phyloP scores from a whole-genome alignment of 2,113 vertebrate genomes.

The Lophotis ruficrista region DNA sequence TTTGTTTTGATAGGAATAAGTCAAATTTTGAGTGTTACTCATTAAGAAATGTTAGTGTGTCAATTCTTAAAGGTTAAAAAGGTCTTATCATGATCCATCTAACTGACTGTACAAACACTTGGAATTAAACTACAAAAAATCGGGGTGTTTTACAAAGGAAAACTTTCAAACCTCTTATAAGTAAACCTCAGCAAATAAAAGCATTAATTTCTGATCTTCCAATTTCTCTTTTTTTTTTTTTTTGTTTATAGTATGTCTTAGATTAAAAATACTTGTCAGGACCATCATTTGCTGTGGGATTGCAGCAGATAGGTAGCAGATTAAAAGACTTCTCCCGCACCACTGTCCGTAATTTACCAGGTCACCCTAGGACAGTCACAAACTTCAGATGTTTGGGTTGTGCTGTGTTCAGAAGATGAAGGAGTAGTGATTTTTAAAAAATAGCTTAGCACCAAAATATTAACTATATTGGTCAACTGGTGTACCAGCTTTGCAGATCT shows the following conservation, averaged over 20 bases:
- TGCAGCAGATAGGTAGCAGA: not conserved
- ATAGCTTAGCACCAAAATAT: not conserved
- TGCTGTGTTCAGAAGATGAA: not conserved
- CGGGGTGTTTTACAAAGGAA: accelerated
- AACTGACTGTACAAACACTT: not conserved
- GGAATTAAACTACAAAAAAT: not conserved
- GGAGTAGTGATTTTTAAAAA: not conserved
- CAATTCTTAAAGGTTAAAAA: not conserved
- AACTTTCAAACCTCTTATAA: not conserved
- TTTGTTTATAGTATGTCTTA: not conserved
- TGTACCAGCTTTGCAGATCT: not conserved
- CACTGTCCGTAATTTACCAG: not conserved
- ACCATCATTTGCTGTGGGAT: not conserved
- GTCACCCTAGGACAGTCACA: not conserved
- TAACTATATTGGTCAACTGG: not conserved
- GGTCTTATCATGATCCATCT: not conserved
- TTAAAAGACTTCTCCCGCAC: not conserved
- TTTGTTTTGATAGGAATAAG: not conserved
- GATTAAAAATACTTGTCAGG: not conserved
- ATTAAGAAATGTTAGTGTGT: not conserved
- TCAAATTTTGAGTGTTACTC: not conserved
- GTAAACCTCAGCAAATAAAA: not conserved
- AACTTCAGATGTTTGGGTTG: not conserved
- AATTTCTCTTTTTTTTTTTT: not conserved
- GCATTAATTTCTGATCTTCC: not conserved